Evolutionary conservation across 2,888 invertebrate genomes (phyloP).

Genomic region (Sarcophaga subvicina): DNA sequence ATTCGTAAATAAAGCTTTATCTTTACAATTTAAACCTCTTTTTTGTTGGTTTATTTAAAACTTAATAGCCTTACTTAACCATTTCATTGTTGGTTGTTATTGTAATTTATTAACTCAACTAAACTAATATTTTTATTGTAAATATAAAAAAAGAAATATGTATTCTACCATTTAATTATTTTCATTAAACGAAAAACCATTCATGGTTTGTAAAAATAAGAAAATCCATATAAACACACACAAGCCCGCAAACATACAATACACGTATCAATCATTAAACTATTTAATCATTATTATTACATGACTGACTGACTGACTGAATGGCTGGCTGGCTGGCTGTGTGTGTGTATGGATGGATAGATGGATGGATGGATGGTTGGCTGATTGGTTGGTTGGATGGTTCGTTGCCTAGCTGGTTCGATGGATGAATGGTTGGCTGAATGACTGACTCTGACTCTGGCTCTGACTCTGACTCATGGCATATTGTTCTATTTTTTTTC

Average conservation of each 20-base stretch:
- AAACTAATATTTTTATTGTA: neutral
- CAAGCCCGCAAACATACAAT: neutral
- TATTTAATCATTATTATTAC: conserved; percentile 59
- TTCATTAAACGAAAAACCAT: neutral
- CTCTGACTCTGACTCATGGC: conserved; percentile 16
- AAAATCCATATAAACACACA: neutral
- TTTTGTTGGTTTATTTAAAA: neutral
- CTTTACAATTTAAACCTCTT: neutral
- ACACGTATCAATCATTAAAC: conserved; percentile 56
- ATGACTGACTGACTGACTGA: conserved; percentile 51
- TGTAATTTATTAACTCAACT: neutral
- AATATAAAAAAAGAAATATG: neutral
- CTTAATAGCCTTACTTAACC: neutral
- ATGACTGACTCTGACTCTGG: neutral
- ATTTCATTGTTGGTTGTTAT: too few species aligned
- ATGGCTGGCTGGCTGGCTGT: conserved; percentile 38
- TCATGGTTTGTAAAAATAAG: neutral
- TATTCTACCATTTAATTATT: neutral
- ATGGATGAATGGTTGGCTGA: neutral
- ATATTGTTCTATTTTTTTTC: conserved; percentile 20
- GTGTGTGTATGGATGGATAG: neutral
- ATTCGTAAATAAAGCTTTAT: too few species aligned
- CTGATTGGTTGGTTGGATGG: neutral
- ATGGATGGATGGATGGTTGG: neutral
- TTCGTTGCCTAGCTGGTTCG: neutral